Base-by-base conservation (phyloP, 2,797 vertebrate species). In the Sebastes hubbsi region DNA sequence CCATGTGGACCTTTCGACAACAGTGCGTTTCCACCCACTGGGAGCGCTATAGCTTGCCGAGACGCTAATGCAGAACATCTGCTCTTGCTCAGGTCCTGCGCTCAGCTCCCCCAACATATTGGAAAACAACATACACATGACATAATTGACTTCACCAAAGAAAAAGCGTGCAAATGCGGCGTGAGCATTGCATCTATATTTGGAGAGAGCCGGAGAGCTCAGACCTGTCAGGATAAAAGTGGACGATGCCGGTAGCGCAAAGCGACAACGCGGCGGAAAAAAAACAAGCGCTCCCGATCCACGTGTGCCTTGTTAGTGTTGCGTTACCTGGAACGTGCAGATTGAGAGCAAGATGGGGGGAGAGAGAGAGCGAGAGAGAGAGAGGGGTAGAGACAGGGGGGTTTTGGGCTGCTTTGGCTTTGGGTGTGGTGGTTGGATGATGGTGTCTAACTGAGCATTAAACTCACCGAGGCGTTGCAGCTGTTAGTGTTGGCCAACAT, bases 401-500 rank as follows among this genome's bases (percentile, higher is more conserved):
- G 63, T 83, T 88, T 83, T 63, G 77, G 78, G 81, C 36, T 55
- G 87, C 49, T 74, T 20, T 71, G 77, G 68, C 59, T 80, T 29
- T 74, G 88, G 89, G 88, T 80, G 90, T 90, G 91, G 85, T 36
- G 79, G 81, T 52, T 78, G 56, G 81, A 85, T 73, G 88, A 82
- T 71, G 83, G 75, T 80, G 84, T 91, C 72, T 83, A 77, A 83
- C 78, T 81, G 86, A 83, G 78, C 81, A 78, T 89, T 88, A 87
- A 83, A 86, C 13, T 65, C 83, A 84, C 10, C 2, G 82, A 89
- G 86, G 83, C 86, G 32, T 85, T 88, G 83, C 85, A 85, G 85
- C 84, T 93, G 91, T 92, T 93, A 75, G 83, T 88, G 81, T 90
- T 94, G 92, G 89, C 90, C 77, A 82, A 81, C 78, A 42, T 42